Evolutionary conservation across 2,888 invertebrate genomes (phyloP).

Genomic region (Gandaritis pyraliata): DNA sequence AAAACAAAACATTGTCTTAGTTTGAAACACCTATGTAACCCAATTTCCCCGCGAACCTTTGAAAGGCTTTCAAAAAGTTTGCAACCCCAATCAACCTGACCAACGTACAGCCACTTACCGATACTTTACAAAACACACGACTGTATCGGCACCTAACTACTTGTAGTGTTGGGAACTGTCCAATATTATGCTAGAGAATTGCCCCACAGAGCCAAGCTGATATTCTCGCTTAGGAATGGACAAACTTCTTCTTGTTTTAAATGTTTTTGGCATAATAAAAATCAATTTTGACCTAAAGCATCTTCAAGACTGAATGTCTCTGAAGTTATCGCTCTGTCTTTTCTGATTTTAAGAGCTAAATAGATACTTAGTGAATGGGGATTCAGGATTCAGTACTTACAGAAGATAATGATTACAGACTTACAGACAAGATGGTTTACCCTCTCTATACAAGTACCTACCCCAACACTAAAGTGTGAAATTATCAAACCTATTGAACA

Average conservation of each 20-base stretch:
- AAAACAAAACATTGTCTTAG: constrained; percentile 38
- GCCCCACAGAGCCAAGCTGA: neutral
- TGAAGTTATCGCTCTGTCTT: too few relatives aligned
- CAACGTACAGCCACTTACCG: constrained; percentile 42
- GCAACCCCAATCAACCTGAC: constrained; percentile 46
- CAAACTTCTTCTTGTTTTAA: too few relatives aligned
- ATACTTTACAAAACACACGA: constrained; percentile 36
- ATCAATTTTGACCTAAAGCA: too few relatives aligned
- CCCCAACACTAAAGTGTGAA: constrained; percentile 18
- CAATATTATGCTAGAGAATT: neutral
- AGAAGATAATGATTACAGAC: too few relatives aligned
- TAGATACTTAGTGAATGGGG: too few relatives aligned
- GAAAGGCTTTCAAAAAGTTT: constrained; percentile 44
- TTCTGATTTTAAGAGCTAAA: too few relatives aligned
- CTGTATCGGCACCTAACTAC: constrained; percentile 32
- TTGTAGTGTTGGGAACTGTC: constrained; percentile 27
- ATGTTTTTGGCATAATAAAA: too few relatives aligned
- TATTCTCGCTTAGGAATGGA: too few relatives aligned
- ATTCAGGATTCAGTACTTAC: too few relatives aligned
- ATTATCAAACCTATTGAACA: constrained; percentile 43
- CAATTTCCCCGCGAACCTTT: constrained; percentile 39
- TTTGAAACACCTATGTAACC: constrained; percentile 39
- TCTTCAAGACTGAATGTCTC: too few relatives aligned
- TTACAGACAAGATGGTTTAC: too few relatives aligned
- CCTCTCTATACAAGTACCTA: too few relatives aligned